Evolutionary conservation across 1,140 invertebrate genomes (phyloP), one percentile per base, ranked within the genome.

Genomic region (Penaeus vannamei): DNA sequence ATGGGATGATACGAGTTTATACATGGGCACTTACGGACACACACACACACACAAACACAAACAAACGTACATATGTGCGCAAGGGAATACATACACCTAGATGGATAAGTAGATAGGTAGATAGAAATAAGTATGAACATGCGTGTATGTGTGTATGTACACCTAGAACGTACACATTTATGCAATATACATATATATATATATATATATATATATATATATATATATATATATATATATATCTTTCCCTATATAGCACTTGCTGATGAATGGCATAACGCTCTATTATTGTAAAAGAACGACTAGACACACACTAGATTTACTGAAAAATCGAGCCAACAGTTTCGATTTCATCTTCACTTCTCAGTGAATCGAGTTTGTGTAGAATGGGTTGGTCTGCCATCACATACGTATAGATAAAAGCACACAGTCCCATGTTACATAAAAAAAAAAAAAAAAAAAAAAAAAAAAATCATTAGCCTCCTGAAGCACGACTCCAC

Each of bases 211-310:
- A 64, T 64, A 64, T 64, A 64, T 64, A 64, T 64, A 64, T 64
- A 64, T n/a, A 64, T 64, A 64, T 64, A 64, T 64, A 64, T 64
- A 26, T 66, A 66, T 66, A 66, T 66, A 66, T 66, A 66, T 66
- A 66, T 66, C 2, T 66, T 23, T 66, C 22, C 1, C 3, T 66
- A 66, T 66, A 66, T 66, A 2, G 5, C 36, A 36, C 36, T 36
- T 36, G 36, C 5, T 36, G 36, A 36, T 36, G 5, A 36, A 36
- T 36, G 36, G 36, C 36, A 36, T 2, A 36, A 36, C 36, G 5
- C 36, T 36, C 36, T 36, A 36, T 5, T 36, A 5, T 36, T 1
- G 36, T 36, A 36, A 5, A 36, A 36, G 36, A 36, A 36, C 1
- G 36, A 36, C 36, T 36, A n/a, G n/a, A 36, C 36, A 36, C 36